Evolutionary conservation across 2,113 vertebrate species (phyloP).

Genomic region (Azemiops feae): DNA sequence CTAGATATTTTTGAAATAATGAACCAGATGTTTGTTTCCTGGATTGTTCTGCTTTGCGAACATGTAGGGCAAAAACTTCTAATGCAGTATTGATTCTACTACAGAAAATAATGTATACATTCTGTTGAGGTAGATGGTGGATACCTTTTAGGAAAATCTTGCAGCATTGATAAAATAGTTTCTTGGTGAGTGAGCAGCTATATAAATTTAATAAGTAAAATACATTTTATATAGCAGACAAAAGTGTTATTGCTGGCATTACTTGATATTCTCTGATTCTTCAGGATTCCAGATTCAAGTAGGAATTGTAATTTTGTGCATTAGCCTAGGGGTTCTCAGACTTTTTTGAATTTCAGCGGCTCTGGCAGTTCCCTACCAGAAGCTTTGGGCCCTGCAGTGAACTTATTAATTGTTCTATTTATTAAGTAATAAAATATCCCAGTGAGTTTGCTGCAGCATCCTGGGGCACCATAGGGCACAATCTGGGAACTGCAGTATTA

Average conservation of each 20-base stretch:
- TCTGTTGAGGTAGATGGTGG: constrained; percentile 42
- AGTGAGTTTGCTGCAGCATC: not conserved
- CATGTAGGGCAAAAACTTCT: constrained; percentile 21
- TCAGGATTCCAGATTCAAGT: constrained; percentile 4
- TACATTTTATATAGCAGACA: not conserved
- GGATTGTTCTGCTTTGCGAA: constrained; percentile 28
- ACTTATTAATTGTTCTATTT: not conserved
- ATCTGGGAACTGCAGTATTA: not conserved
- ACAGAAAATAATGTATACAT: constrained; percentile 29
- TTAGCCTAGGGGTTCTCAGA: not conserved
- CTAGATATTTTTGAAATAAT: constrained; percentile 29
- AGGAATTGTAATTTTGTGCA: not conserved
- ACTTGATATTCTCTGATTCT: not conserved
- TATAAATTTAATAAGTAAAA: not conserved
- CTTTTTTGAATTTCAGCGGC: not conserved
- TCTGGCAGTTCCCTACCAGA: not conserved
- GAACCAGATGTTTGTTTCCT: not conserved
- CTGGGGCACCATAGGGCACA: not conserved
- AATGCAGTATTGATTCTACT: constrained; percentile 30
- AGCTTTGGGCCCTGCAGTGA: not conserved
- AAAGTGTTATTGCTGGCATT: not conserved
- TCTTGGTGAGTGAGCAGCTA: not conserved
- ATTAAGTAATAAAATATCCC: not conserved
- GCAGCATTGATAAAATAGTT: not conserved
- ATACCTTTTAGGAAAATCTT: not conserved